Evolutionary conservation across 1,140 invertebrate species (phyloP).

Genomic region (Conopomorpha cramerella): DNA sequence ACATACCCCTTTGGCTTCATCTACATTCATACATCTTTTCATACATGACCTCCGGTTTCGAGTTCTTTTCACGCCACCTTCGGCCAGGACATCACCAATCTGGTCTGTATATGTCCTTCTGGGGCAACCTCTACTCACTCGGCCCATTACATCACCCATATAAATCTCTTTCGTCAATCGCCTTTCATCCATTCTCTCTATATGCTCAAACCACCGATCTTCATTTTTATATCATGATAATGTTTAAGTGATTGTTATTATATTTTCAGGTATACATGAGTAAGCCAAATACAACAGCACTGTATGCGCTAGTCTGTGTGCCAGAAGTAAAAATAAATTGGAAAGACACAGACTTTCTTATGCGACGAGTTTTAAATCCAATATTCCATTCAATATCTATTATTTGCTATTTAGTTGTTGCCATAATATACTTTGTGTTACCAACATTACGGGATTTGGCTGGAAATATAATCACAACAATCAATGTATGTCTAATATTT

Average conservation of each 20-base stretch:
- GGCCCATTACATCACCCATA: no score
- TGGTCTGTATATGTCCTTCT: no score
- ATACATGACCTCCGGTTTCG: no score
- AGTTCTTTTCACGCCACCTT: no score
- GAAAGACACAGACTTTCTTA: conserved; percentile 72
- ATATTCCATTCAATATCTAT: conserved; percentile 74
- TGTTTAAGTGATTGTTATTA: conserved; percentile 4
- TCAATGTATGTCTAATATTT: conserved; percentile 74
- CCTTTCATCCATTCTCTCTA: no score
- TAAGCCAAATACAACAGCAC: conserved; percentile 45
- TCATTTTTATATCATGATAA: no score
- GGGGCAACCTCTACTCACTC: no score
- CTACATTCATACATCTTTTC: no score
- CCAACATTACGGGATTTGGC: conserved; percentile 81
- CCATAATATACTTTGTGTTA: conserved; percentile 81
- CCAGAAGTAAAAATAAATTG: conserved; percentile 70
- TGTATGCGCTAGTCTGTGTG: conserved; percentile 76
- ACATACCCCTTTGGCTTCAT: no score
- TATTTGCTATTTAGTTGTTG: conserved; percentile 71
- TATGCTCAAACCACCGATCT: no score
- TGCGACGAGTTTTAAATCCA: conserved; percentile 76
- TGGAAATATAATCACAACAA: conserved; percentile 82
- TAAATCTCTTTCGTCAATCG: no score
- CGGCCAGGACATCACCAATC: no score
- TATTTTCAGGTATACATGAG: conserved; percentile 39